Conservation (phyloP, 2,888 invertebrate species). For the Galeruca laticollis region DNA sequence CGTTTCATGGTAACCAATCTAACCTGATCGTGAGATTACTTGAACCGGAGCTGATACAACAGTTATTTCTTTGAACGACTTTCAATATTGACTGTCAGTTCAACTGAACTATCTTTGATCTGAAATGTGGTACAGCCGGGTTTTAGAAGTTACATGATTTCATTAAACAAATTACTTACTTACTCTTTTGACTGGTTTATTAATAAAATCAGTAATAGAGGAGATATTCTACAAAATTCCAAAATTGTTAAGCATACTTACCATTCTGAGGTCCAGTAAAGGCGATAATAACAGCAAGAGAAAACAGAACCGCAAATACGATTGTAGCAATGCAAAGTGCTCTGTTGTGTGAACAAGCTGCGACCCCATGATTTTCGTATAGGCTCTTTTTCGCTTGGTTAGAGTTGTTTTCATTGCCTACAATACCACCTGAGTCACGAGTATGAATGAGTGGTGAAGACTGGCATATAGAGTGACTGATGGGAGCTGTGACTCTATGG, state of each 20-base stretch:
- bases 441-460: conserved; percentile 64
- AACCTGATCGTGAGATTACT: too few species aligned
- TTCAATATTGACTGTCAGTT: too few species aligned
- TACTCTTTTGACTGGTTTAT: too few species aligned
- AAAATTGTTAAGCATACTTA: conserved; percentile 63
- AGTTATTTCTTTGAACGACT: too few species aligned
- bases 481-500: conserved; percentile 59
- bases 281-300: conserved; percentile 88
- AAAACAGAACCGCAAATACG: conserved; percentile 83
- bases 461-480: conserved; percentile 59
- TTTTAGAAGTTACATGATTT: too few species aligned
- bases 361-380: conserved; percentile 82
- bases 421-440: conserved; percentile 67
- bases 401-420: conserved; percentile 74
- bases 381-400: conserved; percentile 75
- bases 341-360: conserved; percentile 88
- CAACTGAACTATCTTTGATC: too few species aligned
- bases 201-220: neutral
- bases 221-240: neutral
- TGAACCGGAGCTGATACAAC: too few species aligned
- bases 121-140: too few species aligned
- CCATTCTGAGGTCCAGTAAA: conserved; percentile 91
- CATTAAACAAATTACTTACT: too few species aligned
- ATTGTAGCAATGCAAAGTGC: conserved; percentile 85
- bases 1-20: too few species aligned